Evolutionary conservation across 2,113 vertebrate species (phyloP).

Genomic region (Ciconia maguari): DNA sequence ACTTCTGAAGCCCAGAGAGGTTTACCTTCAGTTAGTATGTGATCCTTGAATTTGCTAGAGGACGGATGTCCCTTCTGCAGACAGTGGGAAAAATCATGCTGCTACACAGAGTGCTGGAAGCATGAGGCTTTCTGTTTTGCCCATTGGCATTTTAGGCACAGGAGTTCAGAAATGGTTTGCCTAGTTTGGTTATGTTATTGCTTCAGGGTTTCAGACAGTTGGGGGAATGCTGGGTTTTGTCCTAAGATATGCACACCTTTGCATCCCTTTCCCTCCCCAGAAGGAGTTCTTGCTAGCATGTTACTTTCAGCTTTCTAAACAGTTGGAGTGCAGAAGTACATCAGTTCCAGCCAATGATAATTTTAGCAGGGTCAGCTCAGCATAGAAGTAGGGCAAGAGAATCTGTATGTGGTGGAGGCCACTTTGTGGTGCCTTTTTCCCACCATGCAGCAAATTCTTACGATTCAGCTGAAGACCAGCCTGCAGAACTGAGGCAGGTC

Average conservation of each 20-base stretch:
- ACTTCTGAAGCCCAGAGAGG: not conserved
- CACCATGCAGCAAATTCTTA: not conserved
- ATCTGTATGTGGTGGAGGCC: not conserved
- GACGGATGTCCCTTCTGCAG: not conserved
- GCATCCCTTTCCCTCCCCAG: not conserved
- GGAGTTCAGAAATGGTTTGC: not conserved
- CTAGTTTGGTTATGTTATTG: not conserved
- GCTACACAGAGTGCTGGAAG: not conserved
- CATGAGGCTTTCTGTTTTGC: not conserved
- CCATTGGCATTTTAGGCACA: not conserved
- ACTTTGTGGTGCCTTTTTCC: not conserved
- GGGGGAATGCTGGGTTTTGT: not conserved
- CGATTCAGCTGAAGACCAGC: not conserved
- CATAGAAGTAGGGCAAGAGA: not conserved
- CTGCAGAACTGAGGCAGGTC: not conserved
- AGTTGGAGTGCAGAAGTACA: not conserved
- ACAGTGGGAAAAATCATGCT: too few species aligned
- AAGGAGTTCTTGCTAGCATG: not conserved
- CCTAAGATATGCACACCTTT: not conserved
- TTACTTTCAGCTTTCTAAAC: not conserved
- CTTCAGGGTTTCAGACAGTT: not conserved
- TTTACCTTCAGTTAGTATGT: not conserved
- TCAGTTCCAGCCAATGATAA: not conserved
- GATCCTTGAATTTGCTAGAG: not conserved
- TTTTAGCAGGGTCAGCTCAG: not conserved